Evolutionary conservation across 2,888 invertebrate species (phyloP).

Genomic region (Podabrus alpinus): DNA sequence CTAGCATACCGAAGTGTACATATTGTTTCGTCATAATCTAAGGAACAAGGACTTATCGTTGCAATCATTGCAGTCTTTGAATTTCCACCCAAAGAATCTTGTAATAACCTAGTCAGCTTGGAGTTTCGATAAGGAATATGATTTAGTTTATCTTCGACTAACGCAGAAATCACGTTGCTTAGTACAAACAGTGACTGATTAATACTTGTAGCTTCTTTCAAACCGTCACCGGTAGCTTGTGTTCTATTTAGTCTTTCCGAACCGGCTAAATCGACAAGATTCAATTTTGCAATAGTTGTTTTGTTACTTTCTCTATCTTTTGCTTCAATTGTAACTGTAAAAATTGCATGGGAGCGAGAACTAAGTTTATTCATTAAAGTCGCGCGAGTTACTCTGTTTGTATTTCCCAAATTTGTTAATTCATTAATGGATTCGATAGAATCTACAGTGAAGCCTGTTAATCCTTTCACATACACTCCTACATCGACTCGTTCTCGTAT

Average conservation of each 20-base stretch:
- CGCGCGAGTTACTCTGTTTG: slow-evolving; percentile 86
- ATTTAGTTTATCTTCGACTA: slow-evolving; percentile 95
- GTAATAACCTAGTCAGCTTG: slow-evolving; percentile 89
- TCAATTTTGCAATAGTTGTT: slow-evolving; percentile 94
- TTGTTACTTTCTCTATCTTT: slow-evolving; percentile 84
- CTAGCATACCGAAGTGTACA: slow-evolving; percentile 96
- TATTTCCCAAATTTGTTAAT: slow-evolving; percentile 84
- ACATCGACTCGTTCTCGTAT: slow-evolving; percentile 95
- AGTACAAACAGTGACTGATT: slow-evolving; percentile 96
- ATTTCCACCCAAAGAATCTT: slow-evolving; percentile 97
- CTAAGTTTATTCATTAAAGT: slow-evolving; percentile 98
- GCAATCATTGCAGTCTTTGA: slow-evolving; percentile 96
- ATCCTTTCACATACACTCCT: slow-evolving; percentile 97
- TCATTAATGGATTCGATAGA: slow-evolving; percentile 53
- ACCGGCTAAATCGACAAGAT: slow-evolving; percentile 98
- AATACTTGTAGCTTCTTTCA: slow-evolving; percentile 97
- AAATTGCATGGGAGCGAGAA: slow-evolving; percentile 96
- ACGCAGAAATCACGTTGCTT: slow-evolving; percentile 97
- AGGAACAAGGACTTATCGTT: slow-evolving; percentile 93
- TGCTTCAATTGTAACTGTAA: slow-evolving; percentile 96
- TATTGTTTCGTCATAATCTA: slow-evolving; percentile 96
- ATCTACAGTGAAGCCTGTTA: slow-evolving; percentile 96
- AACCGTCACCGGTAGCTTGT: slow-evolving; percentile 87
- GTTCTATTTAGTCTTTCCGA: slow-evolving; percentile 97
- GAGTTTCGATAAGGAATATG: slow-evolving; percentile 99